These are phyloP conservation scores for Acanthosepion esculentum DNA, from an alignment of 2,888 invertebrate genomes.

Conservation along the genomic window DNA sequence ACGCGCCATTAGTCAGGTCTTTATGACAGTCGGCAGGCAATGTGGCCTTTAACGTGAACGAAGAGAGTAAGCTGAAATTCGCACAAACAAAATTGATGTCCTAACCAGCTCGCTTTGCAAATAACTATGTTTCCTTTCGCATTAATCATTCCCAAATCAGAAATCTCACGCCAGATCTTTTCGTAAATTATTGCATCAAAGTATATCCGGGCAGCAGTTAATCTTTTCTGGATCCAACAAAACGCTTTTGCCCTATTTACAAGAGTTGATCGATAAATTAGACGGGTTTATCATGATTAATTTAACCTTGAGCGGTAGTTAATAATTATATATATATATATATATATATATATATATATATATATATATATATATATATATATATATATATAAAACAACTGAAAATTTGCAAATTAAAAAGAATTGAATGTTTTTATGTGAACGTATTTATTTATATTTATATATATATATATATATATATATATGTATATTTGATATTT, in stretches of 20 bases:
- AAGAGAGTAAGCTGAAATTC: background rate
- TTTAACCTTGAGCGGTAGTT: background rate
- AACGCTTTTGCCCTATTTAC: background rate
- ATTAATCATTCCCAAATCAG: background rate
- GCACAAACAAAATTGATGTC: background rate
- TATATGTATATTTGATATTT: too few species aligned
- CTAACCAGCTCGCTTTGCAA: background rate
- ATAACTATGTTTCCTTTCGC: background rate
- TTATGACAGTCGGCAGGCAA: background rate
- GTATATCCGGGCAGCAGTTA: background rate
- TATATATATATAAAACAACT: background rate
- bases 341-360: too few species aligned
- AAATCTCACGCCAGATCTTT: slow-evolving; percentile 6
- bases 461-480: too few species aligned
- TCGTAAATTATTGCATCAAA: slow-evolving; percentile 17
- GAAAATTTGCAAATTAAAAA: too few species aligned
- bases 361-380: too few species aligned
- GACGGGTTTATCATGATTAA: background rate
- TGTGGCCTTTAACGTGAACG: background rate
- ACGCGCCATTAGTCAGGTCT: slow-evolving; percentile 1
- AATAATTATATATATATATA: background rate
- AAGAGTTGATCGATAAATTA: background rate
- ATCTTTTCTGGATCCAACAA: background rate
- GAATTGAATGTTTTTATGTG: too few species aligned
- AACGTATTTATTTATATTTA: too few species aligned